Conservation (phyloP, 35 echinoderm and acorn worm genomes). For the Ophiothrix spiculata region DNA sequence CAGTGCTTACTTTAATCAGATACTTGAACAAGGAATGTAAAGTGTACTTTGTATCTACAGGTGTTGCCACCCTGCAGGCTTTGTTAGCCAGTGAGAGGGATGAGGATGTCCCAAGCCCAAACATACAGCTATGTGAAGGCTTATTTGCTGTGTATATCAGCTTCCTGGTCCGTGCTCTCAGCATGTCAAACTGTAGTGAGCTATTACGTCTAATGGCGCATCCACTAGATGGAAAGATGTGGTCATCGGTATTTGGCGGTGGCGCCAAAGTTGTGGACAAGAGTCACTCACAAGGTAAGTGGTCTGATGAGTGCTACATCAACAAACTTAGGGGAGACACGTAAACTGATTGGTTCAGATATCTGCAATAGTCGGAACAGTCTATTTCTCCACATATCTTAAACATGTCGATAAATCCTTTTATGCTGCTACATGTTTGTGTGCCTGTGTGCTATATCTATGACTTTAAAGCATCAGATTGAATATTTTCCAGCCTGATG, state of each 20-base stretch:
- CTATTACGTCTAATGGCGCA: slow-evolving; percentile 84
- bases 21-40: too few species aligned
- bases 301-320: not conserved
- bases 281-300: slow-evolving; percentile 36
- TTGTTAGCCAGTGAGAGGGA: slow-evolving; percentile 83
- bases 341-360: not conserved
- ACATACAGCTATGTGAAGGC: slow-evolving; percentile 89
- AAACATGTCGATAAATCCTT: not conserved
- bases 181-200: slow-evolving; percentile 68
- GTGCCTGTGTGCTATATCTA: not conserved
- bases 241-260: slow-evolving; percentile 94
- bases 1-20: too few species aligned
- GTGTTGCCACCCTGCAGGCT: slow-evolving; percentile 78
- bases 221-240: slow-evolving; percentile 69
- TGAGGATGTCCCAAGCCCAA: slow-evolving; percentile 69
- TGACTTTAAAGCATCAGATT: not conserved
- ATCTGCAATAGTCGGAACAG: not conserved
- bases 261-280: slow-evolving; percentile 79
- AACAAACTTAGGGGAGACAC: not conserved
- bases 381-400: not conserved
- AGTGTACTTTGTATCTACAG: slow-evolving; percentile 41
- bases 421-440: not conserved
- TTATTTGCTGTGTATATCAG: slow-evolving; percentile 86
- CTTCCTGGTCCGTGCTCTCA: slow-evolving; percentile 71
- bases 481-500: not conserved